These are phyloP conservation scores for Passerculus sandwichensis DNA, from an alignment of 2,797 vertebrate genomes.

Conservation along the genomic window DNA sequence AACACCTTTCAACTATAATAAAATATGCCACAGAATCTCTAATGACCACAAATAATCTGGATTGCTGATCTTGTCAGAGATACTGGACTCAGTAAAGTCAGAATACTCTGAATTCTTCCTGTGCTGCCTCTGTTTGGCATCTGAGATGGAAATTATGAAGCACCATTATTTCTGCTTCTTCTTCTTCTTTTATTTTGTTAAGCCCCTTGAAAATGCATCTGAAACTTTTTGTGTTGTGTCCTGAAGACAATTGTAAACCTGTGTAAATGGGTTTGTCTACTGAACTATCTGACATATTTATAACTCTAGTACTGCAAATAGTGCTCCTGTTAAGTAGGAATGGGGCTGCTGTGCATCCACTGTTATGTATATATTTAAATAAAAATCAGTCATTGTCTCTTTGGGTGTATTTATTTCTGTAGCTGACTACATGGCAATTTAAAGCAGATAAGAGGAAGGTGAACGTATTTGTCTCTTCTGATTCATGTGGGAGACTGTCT, in stretches of 20 bases:
- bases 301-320: neutral
- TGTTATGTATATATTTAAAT: neutral
- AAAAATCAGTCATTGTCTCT: neutral
- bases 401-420: neutral
- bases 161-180: neutral
- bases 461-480: slow-evolving; percentile 7
- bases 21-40: neutral
- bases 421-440: neutral
- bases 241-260: neutral
- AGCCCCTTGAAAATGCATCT: neutral
- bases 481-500: slow-evolving; percentile 1
- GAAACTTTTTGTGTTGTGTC: neutral
- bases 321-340: neutral
- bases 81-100: neutral
- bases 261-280: neutral
- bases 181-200: neutral
- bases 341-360: neutral
- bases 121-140: neutral
- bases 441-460: neutral
- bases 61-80: neutral
- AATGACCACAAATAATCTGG: neutral
- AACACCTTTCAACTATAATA: neutral
- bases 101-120: neutral
- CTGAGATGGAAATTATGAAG: neutral
- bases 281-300: neutral